Conservation (phyloP, 2,113 vertebrate genomes). For the Turnix velox region DNA sequence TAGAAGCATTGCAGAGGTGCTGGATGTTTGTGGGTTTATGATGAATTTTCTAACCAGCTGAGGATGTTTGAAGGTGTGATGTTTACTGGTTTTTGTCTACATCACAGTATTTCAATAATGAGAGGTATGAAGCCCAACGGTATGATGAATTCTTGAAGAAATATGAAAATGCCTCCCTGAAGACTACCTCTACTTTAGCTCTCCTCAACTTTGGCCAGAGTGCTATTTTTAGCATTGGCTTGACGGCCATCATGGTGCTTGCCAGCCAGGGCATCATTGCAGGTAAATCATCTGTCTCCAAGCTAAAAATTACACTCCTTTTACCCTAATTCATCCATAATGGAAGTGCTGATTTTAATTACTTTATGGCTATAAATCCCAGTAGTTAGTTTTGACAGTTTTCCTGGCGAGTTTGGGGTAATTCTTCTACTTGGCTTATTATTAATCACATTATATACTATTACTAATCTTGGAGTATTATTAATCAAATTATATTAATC, state of each 20-base stretch:
- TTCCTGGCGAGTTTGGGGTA: background rate
- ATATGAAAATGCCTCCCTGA: constrained; percentile 91
- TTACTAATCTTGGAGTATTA: no score
- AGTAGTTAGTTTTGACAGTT: background rate
- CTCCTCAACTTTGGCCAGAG: constrained; percentile 97
- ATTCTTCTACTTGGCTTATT: background rate
- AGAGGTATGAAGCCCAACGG: constrained; percentile 91
- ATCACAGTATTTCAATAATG: constrained; percentile 96
- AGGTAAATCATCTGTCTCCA: constrained; percentile 72
- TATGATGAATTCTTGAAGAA: constrained; percentile 90
- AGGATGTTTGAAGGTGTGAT: background rate
- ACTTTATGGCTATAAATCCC: background rate
- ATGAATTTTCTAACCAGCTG: background rate
- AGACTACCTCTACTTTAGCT: constrained; percentile 93
- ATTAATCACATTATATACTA: background rate
- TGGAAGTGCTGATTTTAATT: background rate
- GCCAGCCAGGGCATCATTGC: constrained; percentile 92
- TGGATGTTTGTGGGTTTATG: background rate
- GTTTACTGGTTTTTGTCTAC: background rate
- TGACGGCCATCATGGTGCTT: constrained; percentile 91
- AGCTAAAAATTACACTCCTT: background rate
- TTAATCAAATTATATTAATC: background rate
- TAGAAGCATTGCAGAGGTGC: background rate
- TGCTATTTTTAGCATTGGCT: constrained; percentile 89
- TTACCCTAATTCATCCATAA: background rate